Percentiles rank a stretch among this genome's conserved stretches.
Evolutionary conservation across 2,113 vertebrate genomes (phyloP).

Genomic region (Sorex fumeus): DNA sequence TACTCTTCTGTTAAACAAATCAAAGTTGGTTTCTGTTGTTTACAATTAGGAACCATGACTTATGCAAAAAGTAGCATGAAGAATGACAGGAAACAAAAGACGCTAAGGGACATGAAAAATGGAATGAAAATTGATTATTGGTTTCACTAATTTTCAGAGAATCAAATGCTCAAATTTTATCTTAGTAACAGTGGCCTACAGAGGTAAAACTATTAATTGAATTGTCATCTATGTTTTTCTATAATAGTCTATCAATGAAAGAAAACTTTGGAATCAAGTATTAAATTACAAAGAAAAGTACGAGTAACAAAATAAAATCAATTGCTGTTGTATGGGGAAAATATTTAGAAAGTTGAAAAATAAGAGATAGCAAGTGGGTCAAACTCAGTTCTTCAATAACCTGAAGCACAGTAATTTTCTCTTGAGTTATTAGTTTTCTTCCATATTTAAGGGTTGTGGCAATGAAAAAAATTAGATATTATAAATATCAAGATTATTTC

Average conservation of each 20-base stretch:
- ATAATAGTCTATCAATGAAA: not conserved
- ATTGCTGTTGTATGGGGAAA: not conserved
- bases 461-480: not conserved
- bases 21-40: not conserved
- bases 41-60: constrained; percentile 34
- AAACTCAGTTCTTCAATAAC: not conserved
- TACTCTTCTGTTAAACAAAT: constrained; percentile 46
- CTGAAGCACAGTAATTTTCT: not conserved
- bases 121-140: too few species aligned
- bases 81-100: constrained; percentile 5
- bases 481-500: not conserved
- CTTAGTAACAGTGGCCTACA: not conserved
- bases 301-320: not conserved
- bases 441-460: not conserved
- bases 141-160: not conserved
- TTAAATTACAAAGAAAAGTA: not conserved
- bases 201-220: not conserved
- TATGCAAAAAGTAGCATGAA: not conserved
- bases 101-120: not conserved
- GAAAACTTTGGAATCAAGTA: not conserved
- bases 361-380: not conserved
- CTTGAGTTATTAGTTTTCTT: constrained; percentile 1
- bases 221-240: not conserved
- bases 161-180: not conserved
- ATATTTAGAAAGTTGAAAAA: constrained; percentile 41